phyloP scores from a whole-genome alignment of 2,797 vertebrate species.

The Coendou prehensilis region DNA sequence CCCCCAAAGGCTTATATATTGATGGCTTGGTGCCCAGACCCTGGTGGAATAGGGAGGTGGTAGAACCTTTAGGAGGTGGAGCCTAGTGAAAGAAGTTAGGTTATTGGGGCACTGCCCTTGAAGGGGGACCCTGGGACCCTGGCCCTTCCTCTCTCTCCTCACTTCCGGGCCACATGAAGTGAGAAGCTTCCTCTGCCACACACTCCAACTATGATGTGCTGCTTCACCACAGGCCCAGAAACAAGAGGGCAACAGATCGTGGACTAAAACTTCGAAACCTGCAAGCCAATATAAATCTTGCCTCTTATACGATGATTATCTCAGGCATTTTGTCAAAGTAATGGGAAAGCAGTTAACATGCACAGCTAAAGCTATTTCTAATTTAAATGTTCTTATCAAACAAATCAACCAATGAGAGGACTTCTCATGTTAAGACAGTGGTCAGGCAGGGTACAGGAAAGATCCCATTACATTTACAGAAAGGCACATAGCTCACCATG shows the following conservation, averaged over 20 bases:
- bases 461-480: neutral
- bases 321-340: neutral
- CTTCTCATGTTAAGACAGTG: constrained; percentile 60
- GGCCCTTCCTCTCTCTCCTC: neutral
- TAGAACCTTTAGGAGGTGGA: neutral
- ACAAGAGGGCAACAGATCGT: neutral
- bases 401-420: neutral
- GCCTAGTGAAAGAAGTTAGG: neutral
- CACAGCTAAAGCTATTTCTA: neutral
- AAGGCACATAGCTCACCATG: neutral
- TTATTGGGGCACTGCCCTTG: neutral
- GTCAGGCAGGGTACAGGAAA: neutral
- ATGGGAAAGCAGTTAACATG: neutral
- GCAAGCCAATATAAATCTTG: neutral
- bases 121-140: neutral
- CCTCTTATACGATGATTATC: neutral
- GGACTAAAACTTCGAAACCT: neutral
- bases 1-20: neutral
- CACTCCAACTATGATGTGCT: neutral
- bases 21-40: neutral
- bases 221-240: neutral
- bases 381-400: neutral
- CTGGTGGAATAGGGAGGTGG: too few species aligned
- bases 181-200: neutral
- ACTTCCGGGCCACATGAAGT: neutral